Evolutionary conservation across 2,797 vertebrate species (phyloP), one percentile per base, ranked within the genome.

Genomic region (Sebastes itinus): DNA sequence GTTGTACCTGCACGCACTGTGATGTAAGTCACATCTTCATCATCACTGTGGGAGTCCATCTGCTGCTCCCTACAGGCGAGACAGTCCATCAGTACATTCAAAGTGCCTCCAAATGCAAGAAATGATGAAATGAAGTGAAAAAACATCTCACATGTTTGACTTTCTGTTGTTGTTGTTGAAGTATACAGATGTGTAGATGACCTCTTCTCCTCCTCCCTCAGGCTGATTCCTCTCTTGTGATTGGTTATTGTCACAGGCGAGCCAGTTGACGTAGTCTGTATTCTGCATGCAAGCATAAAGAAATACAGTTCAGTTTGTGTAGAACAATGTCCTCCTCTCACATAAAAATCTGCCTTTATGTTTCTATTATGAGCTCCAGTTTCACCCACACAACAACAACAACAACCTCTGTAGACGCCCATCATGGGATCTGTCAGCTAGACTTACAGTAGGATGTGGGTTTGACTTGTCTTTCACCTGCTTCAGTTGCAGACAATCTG

Each of bases 1-100:
- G 42, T 28, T 49, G 76, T 74, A 92, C 85, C 77, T 88, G 42
- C 42, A 70, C 63, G 72, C 28, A 85, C 80, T 33, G 62, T 56
- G 68, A 82, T 81, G 78, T 90, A 87, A 67, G 84, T 82, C 63
- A 64, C 58, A 33, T 33, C 13, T 1, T 30, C 64, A 14, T 63
- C 61, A 52, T 56, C 11, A 55, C 56, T 16, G 49, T 5, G n/a
- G 6, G 69, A 62, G 67, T 70, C 66, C 35, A 20, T 75, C 75
- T 73, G 69, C 62, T 81, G 77, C 72, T 18, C 6, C 69, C 78
- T 87, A 42, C n/a, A 74, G 63, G 75, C n/a, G 65, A 87, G 3
- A 42, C 14, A 68, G 11, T 38, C 27, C 13, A 67, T 82, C 35
- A 85, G 67, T 27, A 9, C 10, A 18, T 7, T 46, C 42, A 46